Evolutionary conservation across 1,140 invertebrate genomes (phyloP), one percentile per base, ranked within the genome.

Genomic region (Adelges cooleyi): DNA sequence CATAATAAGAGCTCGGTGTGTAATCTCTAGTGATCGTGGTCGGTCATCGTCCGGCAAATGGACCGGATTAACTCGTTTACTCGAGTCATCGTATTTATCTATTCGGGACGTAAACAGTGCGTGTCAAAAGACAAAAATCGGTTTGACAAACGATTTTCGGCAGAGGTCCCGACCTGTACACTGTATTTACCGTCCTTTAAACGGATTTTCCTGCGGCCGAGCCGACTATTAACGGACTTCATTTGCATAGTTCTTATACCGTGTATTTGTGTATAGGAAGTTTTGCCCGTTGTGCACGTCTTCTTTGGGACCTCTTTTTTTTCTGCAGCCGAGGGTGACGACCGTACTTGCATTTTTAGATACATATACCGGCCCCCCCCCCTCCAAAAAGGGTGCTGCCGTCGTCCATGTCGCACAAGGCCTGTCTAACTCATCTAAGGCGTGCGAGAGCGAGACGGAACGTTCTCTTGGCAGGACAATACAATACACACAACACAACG

Each of bases 211-310:
- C 10, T 59, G 54, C 36, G 52, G 52, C 36, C 27, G 27, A 5
- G 17, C 17, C n/a, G 36, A 18, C n/a, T n/a, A 40, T 23, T 48
- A 62, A 62, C 56, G 56, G 56, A 62, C 42, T 62, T 62, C 42
- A 59, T 59, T 62, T 62, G 42, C 56, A 62, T n/a, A n/a, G n/a
- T n/a, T n/a, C n/a, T n/a, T n/a, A n/a, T 62, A 11, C n/a, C 33
- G 22, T 2, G 40, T 9, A 22, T 52, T 18, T 18, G 6, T 33
- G 29, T 33, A 52, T 33, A 36, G 11, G 15, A 40, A 54, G 33
- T 38, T 56, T 25, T 44, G n/a, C n/a, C n/a, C n/a, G 36, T 56
- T 33, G 29, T 33, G 29, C n/a, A n/a, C 42, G 38, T 56, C 54
- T 56, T 54, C 20, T 56, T 62, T 25, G 56, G 38, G 36, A 1